Conservation (phyloP, 2,888 invertebrate genomes). For the Epistrophella euchroma region DNA sequence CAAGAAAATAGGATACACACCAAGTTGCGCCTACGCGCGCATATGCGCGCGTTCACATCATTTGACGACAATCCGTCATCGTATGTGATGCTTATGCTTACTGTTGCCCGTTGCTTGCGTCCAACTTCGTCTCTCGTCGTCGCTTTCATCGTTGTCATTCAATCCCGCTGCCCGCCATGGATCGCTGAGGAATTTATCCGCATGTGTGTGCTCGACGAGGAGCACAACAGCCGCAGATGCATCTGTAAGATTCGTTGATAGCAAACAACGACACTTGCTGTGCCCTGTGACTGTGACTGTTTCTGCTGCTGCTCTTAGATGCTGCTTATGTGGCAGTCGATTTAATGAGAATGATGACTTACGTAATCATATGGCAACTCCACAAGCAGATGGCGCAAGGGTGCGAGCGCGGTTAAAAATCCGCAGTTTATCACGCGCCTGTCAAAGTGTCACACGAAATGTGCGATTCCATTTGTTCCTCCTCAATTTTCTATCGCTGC, state of each 20-base stretch:
- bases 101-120: constrained; percentile 37
- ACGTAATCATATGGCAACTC: constrained; percentile 53
- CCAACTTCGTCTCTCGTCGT: neutral
- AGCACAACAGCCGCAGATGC: constrained; percentile 51
- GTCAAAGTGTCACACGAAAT: constrained; percentile 81
- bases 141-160: neutral
- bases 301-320: constrained; percentile 27
- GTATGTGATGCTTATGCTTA: constrained; percentile 66
- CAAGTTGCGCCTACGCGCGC: constrained; percentile 43
- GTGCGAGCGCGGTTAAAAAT: constrained; percentile 57
- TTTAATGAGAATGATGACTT: constrained; percentile 75
- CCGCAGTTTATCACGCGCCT: constrained; percentile 82
- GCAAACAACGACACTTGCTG: constrained; percentile 75
- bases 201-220: constrained; percentile 51
- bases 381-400: neutral
- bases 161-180: constrained; percentile 7
- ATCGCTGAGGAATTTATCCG: constrained; percentile 62
- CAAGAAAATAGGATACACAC: constrained; percentile 44
- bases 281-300: constrained; percentile 41
- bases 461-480: constrained; percentile 76
- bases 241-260: constrained; percentile 68
- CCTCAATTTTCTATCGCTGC: constrained; percentile 63
- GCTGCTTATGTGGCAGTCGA: constrained; percentile 54
- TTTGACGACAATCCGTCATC: constrained; percentile 76
- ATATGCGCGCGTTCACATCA: constrained; percentile 63